Evolutionary conservation across 2,113 vertebrate genomes (phyloP).

Genomic region (Dolichallabes microphthalmus): DNA sequence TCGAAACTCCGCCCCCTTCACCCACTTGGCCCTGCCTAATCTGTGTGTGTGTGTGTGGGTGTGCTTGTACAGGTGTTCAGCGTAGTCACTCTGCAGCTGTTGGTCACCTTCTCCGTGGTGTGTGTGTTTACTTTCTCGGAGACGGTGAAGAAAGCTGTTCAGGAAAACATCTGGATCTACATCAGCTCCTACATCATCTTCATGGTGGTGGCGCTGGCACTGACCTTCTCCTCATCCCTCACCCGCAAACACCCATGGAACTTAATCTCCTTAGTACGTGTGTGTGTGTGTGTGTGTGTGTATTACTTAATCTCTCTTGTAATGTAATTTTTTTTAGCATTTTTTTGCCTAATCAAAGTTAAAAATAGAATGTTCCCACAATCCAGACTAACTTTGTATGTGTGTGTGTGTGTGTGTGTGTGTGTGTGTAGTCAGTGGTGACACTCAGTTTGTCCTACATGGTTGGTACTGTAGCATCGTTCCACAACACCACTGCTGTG

Average conservation of each 20-base stretch:
- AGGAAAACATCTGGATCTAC: constrained; percentile 59
- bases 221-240: constrained; percentile 58
- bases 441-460: constrained; percentile 72
- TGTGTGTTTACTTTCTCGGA: constrained; percentile 73
- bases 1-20: neutral
- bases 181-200: constrained; percentile 69
- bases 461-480: constrained; percentile 71
- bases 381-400: neutral
- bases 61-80: constrained; percentile 65
- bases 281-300: constrained; percentile 21
- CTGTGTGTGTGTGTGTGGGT: neutral
- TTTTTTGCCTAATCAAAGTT: neutral
- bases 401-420: constrained; percentile 18
- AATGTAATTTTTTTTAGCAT: neutral
- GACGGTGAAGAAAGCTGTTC: constrained; percentile 58
- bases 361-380: neutral
- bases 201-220: constrained; percentile 42
- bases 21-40: neutral
- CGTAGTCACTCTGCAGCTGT: constrained; percentile 69
- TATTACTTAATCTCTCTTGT: neutral
- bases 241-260: constrained; percentile 72
- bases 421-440: constrained; percentile 59
- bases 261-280: constrained; percentile 69
- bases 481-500: constrained; percentile 66
- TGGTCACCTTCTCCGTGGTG: constrained; percentile 72